Evolutionary conservation across 2,113 vertebrate genomes (phyloP).

Genomic region (Naja naja): DNA sequence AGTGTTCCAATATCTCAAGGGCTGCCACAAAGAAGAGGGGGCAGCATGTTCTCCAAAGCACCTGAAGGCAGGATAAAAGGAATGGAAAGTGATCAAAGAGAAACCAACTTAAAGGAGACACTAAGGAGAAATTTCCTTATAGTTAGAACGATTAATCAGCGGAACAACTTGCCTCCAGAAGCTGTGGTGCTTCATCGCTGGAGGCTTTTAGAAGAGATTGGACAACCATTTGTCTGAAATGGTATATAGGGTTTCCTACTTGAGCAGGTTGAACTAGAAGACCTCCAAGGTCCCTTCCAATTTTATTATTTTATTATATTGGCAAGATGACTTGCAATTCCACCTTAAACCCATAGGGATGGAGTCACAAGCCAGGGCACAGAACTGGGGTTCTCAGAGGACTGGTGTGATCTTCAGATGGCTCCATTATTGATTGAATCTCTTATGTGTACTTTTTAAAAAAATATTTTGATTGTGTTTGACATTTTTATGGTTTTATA

Average conservation of each 20-base stretch:
- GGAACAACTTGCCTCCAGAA: background rate
- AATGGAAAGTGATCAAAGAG: background rate
- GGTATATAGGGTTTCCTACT: background rate
- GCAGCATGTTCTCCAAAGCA: background rate
- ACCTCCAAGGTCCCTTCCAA: background rate
- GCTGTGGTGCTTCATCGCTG: background rate
- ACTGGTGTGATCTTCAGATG: background rate
- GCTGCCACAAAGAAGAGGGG: background rate
- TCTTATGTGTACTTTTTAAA: background rate
- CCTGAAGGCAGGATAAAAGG: background rate
- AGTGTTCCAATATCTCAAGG: background rate
- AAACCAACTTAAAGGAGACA: background rate
- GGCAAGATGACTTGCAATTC: background rate
- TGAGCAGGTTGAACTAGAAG: background rate
- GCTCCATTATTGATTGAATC: background rate
- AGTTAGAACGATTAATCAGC: background rate
- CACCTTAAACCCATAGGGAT: rapidly evolving
- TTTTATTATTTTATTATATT: background rate
- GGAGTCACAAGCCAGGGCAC: background rate
- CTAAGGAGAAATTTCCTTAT: background rate
- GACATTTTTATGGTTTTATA: background rate
- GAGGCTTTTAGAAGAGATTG: background rate
- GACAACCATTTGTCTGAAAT: too few relatives aligned
- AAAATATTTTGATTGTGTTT: background rate
- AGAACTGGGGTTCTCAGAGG: background rate